These are phyloP conservation scores for Pampus argenteus DNA, from an alignment of 2,797 vertebrate species.

Conservation along the genomic window DNA sequence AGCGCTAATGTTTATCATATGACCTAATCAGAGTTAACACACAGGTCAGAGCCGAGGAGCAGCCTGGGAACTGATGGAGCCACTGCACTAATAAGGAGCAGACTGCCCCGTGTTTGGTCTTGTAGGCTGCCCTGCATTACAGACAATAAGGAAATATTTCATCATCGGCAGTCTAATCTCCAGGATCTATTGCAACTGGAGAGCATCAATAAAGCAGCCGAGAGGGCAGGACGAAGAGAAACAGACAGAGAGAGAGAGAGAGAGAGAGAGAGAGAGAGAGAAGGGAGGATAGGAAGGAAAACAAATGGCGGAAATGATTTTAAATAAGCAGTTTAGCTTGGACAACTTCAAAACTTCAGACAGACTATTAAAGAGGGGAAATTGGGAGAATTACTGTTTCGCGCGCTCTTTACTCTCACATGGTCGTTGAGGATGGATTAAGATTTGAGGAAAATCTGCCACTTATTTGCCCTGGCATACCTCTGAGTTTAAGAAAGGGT, in stretches of 20 bases:
- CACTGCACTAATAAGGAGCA: slow-evolving; percentile 83
- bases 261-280: too few species aligned
- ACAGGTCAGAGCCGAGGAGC: slow-evolving; percentile 85
- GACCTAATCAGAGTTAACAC: slow-evolving; percentile 90
- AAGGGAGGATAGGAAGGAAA: slow-evolving; percentile 56
- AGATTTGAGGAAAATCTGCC: slow-evolving; percentile 40
- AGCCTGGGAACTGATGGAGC: slow-evolving; percentile 88
- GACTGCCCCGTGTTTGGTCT: slow-evolving; percentile 81
- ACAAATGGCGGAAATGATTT: slow-evolving; percentile 74
- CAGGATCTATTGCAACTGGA: slow-evolving; percentile 73
- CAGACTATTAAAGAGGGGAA: slow-evolving; percentile 59
- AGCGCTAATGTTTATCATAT: slow-evolving; percentile 92
- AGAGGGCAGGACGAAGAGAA: slow-evolving; percentile 57
- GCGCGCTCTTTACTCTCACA: slow-evolving; percentile 15
- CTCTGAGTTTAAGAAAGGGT: slow-evolving; percentile 33
- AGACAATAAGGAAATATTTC: slow-evolving; percentile 87
- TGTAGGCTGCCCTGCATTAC: slow-evolving; percentile 76
- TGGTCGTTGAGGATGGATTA: slow-evolving; percentile 43
- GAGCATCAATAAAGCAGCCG: slow-evolving; percentile 73
- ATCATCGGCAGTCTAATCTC: slow-evolving; percentile 82
- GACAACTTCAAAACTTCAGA: slow-evolving; percentile 63
- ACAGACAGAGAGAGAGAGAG: slow-evolving; percentile 30
- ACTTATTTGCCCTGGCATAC: slow-evolving; percentile 34
- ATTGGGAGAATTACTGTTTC: slow-evolving; percentile 53
- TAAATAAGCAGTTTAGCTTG: slow-evolving; percentile 69